These are phyloP conservation scores for Trisateles emortualis DNA, from an alignment of 2,888 invertebrate genomes.

Conservation along the genomic window DNA sequence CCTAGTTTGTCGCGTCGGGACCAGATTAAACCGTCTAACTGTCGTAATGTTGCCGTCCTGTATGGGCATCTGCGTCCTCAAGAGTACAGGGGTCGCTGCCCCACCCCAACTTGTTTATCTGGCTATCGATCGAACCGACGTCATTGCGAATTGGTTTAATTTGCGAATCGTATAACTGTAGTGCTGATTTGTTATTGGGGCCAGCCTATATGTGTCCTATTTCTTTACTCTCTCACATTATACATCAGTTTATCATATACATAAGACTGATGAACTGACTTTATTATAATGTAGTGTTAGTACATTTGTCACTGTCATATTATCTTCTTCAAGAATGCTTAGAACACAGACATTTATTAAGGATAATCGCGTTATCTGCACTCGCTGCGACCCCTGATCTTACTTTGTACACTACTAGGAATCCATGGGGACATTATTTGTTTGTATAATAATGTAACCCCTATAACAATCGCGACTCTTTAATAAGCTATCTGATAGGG, in stretches of 20 bases:
- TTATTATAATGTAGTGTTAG: neutral
- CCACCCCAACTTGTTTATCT: slow-evolving; percentile 76
- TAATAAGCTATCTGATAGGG: neutral
- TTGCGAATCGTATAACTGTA: slow-evolving; percentile 52
- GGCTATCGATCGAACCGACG: slow-evolving; percentile 70
- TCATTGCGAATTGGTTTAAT: slow-evolving; percentile 61
- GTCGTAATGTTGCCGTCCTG: slow-evolving; percentile 61
- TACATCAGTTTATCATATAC: neutral
- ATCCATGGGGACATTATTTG: slow-evolving; percentile 10
- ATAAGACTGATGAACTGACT: neutral
- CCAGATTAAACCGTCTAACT: slow-evolving; percentile 62
- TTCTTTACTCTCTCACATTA: slow-evolving; percentile 10
- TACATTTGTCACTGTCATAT: slow-evolving; percentile 18
- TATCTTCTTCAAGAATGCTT: slow-evolving; percentile 13
- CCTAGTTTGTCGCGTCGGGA: slow-evolving; percentile 49
- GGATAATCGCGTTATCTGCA: slow-evolving; percentile 38
- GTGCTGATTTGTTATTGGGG: slow-evolving; percentile 41
- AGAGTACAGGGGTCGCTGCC: slow-evolving; percentile 65
- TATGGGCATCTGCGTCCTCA: slow-evolving; percentile 78
- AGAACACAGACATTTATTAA: slow-evolving; percentile 17
- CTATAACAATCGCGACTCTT: neutral
- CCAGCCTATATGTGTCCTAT: slow-evolving; percentile 15
- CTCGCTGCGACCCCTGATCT: slow-evolving; percentile 36
- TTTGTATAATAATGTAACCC: slow-evolving; percentile 2
- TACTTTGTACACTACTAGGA: slow-evolving; percentile 31